phyloP scores from a whole-genome alignment of 92 coral and sea anemone genomes.

The Heliopora coerulea region DNA sequence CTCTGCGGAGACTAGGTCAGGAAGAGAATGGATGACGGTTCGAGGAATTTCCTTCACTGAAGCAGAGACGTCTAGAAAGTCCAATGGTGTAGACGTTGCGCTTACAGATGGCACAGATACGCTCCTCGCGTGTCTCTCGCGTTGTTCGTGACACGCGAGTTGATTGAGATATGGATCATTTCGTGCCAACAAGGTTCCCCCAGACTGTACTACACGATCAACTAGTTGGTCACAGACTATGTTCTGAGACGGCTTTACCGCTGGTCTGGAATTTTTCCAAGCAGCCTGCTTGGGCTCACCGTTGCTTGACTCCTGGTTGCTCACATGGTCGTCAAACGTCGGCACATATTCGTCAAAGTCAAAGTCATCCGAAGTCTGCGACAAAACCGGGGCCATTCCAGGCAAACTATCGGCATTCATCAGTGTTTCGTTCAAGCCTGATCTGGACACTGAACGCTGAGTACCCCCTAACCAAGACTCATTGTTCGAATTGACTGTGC shows the following conservation, averaged over 20 bases:
- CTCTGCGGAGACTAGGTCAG: neutral
- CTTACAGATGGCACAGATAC: neutral
- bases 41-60: neutral
- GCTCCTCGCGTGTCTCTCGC: conserved; percentile 1
- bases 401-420: neutral
- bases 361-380: conserved; percentile 30
- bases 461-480: too few species aligned
- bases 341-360: conserved; percentile 36
- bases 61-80: neutral
- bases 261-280: too few species aligned
- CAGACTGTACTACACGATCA: conserved; percentile 23
- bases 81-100: neutral
- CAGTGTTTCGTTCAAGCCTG: neutral
- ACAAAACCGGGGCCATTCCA: neutral
- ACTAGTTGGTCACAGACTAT: neutral
- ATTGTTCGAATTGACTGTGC: too few species aligned
- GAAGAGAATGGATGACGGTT: neutral
- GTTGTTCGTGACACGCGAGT: conserved; percentile 9
- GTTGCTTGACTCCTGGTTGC: neutral
- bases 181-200: conserved; percentile 8
- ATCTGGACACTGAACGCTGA: too few species aligned
- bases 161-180: conserved; percentile 25
- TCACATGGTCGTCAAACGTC: neutral
- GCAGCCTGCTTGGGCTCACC: neutral
- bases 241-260: neutral